Evolutionary conservation across 1,140 invertebrate species (phyloP), one percentile per base, ranked within the genome.

Genomic region (Drosophila azteca): DNA sequence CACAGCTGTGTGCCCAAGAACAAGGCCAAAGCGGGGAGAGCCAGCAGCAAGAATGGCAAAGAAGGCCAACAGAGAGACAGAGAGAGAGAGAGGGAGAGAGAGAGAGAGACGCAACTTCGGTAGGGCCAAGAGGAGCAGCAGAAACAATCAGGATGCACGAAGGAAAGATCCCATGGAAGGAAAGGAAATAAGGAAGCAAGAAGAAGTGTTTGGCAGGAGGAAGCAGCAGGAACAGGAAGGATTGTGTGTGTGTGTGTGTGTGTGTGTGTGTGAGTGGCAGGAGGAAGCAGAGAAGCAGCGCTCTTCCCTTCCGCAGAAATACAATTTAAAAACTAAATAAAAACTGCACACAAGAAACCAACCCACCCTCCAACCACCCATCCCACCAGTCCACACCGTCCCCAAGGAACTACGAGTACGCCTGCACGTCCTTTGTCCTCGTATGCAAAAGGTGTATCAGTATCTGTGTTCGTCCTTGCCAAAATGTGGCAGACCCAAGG

Each of bases 401-500:
- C 31, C 35, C 11, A 70, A 15, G 24, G 24, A 26, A 26, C 24
- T 26, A 26, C 24, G 4, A 26, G 4, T 26, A 26, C 3, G 5
- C 4, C 22, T 66, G 63, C 66, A 39, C 11, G 68, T 69, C 66
- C 66, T 57, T 48, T 39, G 35, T 39, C 35, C 11, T 39, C 35
- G 11, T 13, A 39, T 39, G 35, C 11, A 39, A 39, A 39, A 39
- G 35, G 35, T 39, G 15, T 29, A 9, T 13, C 13, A 45, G 24
- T 60, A 35, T 48, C 31, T 39, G 43, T 45, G 66, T 59, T 45
- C 70, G 76, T 87, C 82, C 83, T 87, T 87, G 82, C 82, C 82
- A 58, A 88, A 87, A 63, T 78, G 59, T 54, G 60, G 48, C 45
- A 49, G 29, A 63, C 58, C 50, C 61, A 85, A 81, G 77, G 77